Evolutionary conservation across 2,113 vertebrate species (phyloP).

Genomic region (Calyptomena viridis): DNA sequence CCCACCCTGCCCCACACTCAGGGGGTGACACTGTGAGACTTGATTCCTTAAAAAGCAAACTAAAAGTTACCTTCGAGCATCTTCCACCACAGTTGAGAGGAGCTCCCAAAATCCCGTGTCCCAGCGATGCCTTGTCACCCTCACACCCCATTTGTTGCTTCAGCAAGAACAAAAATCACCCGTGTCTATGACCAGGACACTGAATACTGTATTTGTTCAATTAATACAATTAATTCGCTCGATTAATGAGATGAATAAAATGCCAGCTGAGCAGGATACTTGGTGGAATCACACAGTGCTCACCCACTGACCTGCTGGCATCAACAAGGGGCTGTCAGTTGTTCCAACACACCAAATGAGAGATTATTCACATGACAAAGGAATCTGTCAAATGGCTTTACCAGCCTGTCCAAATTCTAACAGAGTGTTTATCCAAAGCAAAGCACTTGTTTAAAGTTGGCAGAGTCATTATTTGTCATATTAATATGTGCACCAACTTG

Average conservation of each 20-base stretch:
- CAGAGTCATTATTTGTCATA: slow-evolving; percentile 39
- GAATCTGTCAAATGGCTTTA: slow-evolving; percentile 1
- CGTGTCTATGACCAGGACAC: not conserved
- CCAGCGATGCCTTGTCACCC: not conserved
- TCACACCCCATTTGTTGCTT: not conserved
- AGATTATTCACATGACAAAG: slow-evolving; percentile 11
- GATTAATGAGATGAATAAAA: not conserved
- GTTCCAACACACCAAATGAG: not conserved
- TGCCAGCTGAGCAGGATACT: not conserved
- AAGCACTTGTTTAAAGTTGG: not conserved
- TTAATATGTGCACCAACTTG: not conserved
- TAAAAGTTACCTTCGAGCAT: not conserved
- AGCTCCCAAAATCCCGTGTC: not conserved
- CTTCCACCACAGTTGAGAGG: not conserved
- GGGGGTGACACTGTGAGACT: not conserved
- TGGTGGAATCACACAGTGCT: not conserved
- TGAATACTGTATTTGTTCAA: not conserved
- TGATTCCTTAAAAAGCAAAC: not conserved
- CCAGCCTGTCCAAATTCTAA: slow-evolving; percentile 22
- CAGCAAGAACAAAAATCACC: not conserved
- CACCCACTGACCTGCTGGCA: not conserved
- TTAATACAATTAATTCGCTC: not conserved
- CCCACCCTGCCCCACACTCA: not conserved
- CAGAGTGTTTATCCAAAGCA: slow-evolving; percentile 40
- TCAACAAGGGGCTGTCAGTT: not conserved